A percentile compares a stretch with the other conserved stretches of the same genome.
Evolutionary conservation across 2,113 vertebrate species (phyloP).

Genomic region (Onychorhynchus coronatus): DNA sequence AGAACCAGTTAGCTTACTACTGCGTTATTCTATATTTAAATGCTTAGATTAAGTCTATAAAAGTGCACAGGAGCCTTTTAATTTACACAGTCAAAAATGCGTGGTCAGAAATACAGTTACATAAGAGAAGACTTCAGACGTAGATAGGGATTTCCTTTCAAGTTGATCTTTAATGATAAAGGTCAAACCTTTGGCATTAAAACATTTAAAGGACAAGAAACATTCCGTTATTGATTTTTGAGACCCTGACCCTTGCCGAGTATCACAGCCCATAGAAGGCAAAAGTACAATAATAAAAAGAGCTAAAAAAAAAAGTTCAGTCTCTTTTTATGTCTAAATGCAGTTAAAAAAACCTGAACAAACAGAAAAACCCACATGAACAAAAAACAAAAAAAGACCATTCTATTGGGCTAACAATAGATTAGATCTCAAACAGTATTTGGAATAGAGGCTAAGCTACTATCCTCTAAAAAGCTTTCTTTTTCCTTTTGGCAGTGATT

Average conservation of each 20-base stretch:
- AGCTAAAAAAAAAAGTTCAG: neutral
- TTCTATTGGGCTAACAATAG: neutral
- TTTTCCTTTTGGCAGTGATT: neutral
- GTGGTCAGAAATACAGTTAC: neutral
- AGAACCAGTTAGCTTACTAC: neutral
- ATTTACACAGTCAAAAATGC: neutral
- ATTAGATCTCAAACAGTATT: neutral
- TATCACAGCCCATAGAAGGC: neutral
- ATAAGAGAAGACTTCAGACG: neutral
- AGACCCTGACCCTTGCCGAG: neutral
- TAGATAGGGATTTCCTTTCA: slow-evolving; percentile 1
- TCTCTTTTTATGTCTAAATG: neutral
- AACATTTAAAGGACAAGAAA: slow-evolving; percentile 18
- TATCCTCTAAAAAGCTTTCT: neutral
- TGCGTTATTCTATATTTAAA: neutral
- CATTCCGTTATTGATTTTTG: slow-evolving; percentile 29
- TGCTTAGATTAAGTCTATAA: neutral
- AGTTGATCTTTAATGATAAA: slow-evolving; percentile 34
- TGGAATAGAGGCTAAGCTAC: neutral
- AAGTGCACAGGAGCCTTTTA: neutral
- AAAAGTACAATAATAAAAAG: neutral
- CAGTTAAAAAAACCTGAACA: rapidly evolving
- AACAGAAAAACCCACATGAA: neutral
- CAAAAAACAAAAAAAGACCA: neutral
- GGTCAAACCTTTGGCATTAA: slow-evolving; percentile 31